These are phyloP conservation scores for Oryzias dopingdopingensis DNA, from an alignment of 2,797 vertebrate species.

Conservation along the genomic window DNA sequence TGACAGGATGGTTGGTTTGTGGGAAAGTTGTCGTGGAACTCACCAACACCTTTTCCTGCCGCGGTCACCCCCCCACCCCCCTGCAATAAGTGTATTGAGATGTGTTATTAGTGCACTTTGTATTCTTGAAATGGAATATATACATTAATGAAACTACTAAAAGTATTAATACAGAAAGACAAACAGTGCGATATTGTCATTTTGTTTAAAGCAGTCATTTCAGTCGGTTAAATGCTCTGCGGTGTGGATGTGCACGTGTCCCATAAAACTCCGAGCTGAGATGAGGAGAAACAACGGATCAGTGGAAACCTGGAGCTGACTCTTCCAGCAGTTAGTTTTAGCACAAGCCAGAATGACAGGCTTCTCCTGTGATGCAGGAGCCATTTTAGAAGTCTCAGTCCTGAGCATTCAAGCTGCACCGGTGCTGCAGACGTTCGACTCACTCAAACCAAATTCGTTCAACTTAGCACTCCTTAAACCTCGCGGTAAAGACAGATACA, in stretches of 20 bases:
- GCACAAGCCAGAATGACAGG: conserved; percentile 41
- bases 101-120: conserved; percentile 78
- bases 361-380: conserved; percentile 42
- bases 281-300: conserved; percentile 30
- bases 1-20: conserved; percentile 66
- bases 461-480: conserved; percentile 34
- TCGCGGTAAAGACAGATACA: conserved; percentile 28
- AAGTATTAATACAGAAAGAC: conserved; percentile 68
- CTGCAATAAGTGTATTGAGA: conserved; percentile 82
- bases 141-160: conserved; percentile 63
- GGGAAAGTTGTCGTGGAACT: conserved; percentile 64
- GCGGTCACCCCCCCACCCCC: conserved; percentile 61
- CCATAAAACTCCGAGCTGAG: conserved; percentile 44
- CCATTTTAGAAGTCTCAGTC: conserved; percentile 50
- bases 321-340: conserved; percentile 42
- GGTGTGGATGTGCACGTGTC: conserved; percentile 49
- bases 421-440: conserved; percentile 50
- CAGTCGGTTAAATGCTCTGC: conserved; percentile 64
- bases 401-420: conserved; percentile 35
- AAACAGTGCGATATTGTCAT: conserved; percentile 64
- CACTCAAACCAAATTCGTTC: conserved; percentile 46
- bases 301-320: conserved; percentile 26
- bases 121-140: conserved; percentile 68
- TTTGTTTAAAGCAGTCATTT: conserved; percentile 67
- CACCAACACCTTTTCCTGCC: conserved; percentile 65